Evolutionary conservation across 1,140 invertebrate genomes (phyloP).

Genomic region (Eupristina koningsbergeri): DNA sequence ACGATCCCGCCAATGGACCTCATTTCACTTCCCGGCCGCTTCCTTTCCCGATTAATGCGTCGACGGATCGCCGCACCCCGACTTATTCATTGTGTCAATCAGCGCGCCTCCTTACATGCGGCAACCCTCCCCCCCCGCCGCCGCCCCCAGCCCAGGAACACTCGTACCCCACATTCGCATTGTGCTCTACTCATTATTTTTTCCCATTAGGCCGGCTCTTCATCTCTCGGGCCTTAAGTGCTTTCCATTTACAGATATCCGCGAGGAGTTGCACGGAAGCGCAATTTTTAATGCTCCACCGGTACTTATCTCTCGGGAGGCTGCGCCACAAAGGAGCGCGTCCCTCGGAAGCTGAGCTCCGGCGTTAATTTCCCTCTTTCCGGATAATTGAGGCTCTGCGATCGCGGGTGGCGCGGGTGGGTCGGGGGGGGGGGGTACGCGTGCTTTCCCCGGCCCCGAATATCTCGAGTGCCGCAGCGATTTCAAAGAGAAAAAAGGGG

Average conservation of each 20-base stretch:
- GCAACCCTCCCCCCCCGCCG: background rate
- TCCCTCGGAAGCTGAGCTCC: background rate
- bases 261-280: background rate
- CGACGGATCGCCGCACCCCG: background rate
- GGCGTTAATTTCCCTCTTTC: background rate
- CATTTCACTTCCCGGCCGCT: slow-evolving; percentile 3
- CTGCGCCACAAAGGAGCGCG: background rate
- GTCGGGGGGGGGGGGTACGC: no score
- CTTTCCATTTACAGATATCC: background rate
- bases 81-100: slow-evolving; percentile 43
- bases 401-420: no score
- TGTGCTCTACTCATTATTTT: background rate
- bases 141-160: background rate
- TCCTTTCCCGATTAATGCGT: slow-evolving; percentile 20
- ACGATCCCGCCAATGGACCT: slow-evolving; percentile 38
- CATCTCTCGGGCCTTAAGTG: background rate
- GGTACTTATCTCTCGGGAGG: background rate
- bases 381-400: background rate
- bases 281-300: background rate
- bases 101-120: slow-evolving; percentile 14
- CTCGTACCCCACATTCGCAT: no score
- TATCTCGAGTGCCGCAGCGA: no score
- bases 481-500: no score
- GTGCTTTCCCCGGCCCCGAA: no score
- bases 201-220: background rate